Conservation (phyloP, 92 coral and sea anemone species). For the Phenganax marumi region DNA sequence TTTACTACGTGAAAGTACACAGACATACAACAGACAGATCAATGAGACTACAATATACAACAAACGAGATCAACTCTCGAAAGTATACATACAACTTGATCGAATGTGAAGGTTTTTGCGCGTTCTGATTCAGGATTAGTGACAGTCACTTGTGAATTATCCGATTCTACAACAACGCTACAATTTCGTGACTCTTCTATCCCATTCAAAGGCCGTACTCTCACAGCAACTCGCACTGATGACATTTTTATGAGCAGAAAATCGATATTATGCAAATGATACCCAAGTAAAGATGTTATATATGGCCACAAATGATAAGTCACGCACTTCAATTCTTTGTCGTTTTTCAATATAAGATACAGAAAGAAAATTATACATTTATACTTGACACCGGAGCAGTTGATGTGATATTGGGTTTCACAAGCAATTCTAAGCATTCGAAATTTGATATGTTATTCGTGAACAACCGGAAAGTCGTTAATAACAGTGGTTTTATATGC, state of each 20-base stretch:
- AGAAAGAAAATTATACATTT: not conserved
- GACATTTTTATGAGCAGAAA: conserved; percentile 37
- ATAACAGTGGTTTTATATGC: not conserved
- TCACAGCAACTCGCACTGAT: conserved; percentile 73
- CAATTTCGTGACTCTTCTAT: conserved; percentile 66
- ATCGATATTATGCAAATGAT: conserved; percentile 39
- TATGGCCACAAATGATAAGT: conserved; percentile 5
- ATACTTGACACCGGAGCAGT: not conserved
- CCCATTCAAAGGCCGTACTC: conserved; percentile 75
- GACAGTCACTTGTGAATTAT: conserved; percentile 68
- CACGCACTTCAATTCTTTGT: conserved; percentile 5
- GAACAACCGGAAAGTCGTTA: conserved; percentile 35
- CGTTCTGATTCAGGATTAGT: conserved; percentile 70
- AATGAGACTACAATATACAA: not conserved
- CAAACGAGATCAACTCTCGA: conserved; percentile 7
- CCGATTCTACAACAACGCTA: conserved; percentile 66
- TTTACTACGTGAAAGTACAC: conserved; percentile 6
- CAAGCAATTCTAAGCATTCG: conserved; percentile 34
- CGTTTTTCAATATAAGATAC: not conserved
- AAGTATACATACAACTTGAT: conserved; percentile 72
- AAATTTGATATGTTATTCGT: conserved; percentile 5
- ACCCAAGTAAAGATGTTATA: not conserved
- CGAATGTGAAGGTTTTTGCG: conserved; percentile 79
- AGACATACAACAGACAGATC: not conserved
- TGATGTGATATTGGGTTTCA: conserved; percentile 24